A percentile compares a stretch with the other conserved stretches of the same genome.
phyloP scores from a whole-genome alignment of 1,140 invertebrate genomes.

The Tetramorium alpestre region DNA sequence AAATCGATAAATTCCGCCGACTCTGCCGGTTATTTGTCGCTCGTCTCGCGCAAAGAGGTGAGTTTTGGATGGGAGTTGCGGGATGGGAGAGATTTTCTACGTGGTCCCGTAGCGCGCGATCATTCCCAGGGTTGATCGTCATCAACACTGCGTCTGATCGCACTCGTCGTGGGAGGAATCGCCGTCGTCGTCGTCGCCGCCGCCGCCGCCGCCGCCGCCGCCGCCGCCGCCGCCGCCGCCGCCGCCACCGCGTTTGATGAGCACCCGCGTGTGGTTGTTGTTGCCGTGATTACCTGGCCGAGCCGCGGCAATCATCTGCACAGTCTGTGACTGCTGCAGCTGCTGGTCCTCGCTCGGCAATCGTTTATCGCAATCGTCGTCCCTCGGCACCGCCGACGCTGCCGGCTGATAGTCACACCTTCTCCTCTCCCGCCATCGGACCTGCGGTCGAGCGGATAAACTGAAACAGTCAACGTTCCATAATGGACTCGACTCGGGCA shows the following conservation, averaged over 20 bases:
- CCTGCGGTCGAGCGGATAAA: conserved; percentile 87
- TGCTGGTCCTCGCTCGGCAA: conserved; percentile 31
- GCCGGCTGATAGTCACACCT: conserved; percentile 87
- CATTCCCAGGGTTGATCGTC: not conserved
- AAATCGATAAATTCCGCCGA: not conserved
- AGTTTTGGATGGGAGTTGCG: no score
- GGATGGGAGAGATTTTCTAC: not conserved
- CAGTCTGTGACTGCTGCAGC: conserved; percentile 13
- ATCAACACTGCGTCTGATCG: conserved; percentile 79
- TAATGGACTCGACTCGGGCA: conserved; percentile 81
- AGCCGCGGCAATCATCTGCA: conserved; percentile 49
- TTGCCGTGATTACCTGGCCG: conserved; percentile 47
- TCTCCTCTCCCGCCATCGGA: conserved; percentile 86
- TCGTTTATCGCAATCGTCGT: conserved; percentile 53
- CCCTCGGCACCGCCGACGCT: conserved; percentile 66
- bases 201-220: conserved; percentile 57
- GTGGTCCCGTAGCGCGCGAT: not conserved
- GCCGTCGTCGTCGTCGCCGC: not conserved
- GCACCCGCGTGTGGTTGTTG: conserved; percentile 60
- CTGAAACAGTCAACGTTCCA: conserved; percentile 86
- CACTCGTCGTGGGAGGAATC: conserved; percentile 29
- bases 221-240: conserved; percentile 40
- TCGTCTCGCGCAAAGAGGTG: not conserved
- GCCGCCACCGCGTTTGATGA: conserved; percentile 69
- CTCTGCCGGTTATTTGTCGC: not conserved